These are phyloP conservation scores for Papilio gigon DNA, from an alignment of 2,888 invertebrate species.

Conservation along the genomic window DNA sequence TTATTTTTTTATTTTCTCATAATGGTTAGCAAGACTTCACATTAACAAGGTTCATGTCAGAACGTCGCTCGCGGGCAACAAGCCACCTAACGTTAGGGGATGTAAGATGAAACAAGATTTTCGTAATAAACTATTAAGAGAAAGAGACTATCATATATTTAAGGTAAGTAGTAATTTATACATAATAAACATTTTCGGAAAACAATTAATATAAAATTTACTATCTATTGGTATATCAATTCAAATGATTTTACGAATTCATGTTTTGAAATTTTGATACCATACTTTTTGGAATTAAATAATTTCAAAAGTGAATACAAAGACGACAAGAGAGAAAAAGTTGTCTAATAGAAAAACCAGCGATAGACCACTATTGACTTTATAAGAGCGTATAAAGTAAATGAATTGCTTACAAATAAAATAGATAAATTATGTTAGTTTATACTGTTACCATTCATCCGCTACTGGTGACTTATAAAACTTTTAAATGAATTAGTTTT, in stretches of 20 bases:
- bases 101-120: background rate
- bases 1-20: background rate
- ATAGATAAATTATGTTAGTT: background rate
- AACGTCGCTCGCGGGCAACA: constrained; percentile 26
- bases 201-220: too few species aligned
- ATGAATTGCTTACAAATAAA: background rate
- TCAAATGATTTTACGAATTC: too few species aligned
- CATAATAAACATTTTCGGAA: too few species aligned
- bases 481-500: constrained; percentile 26
- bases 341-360: too few species aligned
- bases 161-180: too few species aligned
- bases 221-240: too few species aligned
- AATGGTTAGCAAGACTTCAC: background rate
- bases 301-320: too few species aligned
- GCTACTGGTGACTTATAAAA: constrained; percentile 36
- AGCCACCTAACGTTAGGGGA: constrained; percentile 22
- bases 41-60: constrained; percentile 32
- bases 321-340: too few species aligned
- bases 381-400: background rate
- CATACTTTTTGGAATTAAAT: too few species aligned
- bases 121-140: background rate
- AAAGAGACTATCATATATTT: too few species aligned
- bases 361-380: too few species aligned
- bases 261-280: too few species aligned
- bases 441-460: background rate